Conservation (phyloP, 2,113 vertebrate genomes). For the Podarcis muralis region DNA sequence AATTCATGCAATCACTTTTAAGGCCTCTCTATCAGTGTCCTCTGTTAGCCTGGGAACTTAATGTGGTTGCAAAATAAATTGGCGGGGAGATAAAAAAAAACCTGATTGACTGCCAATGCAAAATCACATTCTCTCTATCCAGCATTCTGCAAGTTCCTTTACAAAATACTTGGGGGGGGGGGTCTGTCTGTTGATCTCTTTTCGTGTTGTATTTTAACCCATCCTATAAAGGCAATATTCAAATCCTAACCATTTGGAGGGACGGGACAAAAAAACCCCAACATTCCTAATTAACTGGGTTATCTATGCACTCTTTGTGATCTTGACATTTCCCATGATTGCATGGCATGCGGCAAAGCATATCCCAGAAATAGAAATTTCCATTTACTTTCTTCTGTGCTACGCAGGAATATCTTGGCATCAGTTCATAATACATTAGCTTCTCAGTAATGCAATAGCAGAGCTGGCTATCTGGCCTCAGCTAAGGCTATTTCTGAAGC, state of each 20-base stretch:
- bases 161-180: not conserved
- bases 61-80: not conserved
- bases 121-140: not conserved
- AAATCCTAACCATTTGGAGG: conserved; percentile 34
- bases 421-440: conserved; percentile 69
- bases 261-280: conserved; percentile 5
- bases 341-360: conserved; percentile 7
- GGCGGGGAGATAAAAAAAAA: not conserved
- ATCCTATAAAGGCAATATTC: conserved; percentile 15
- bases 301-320: conserved; percentile 58
- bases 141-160: conserved; percentile 2
- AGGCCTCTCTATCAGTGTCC: not conserved
- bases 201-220: conserved; percentile 34
- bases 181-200: conserved; percentile 30
- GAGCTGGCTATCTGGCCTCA: conserved; percentile 58
- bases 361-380: conserved; percentile 69
- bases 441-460: conserved; percentile 69
- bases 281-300: conserved; percentile 60
- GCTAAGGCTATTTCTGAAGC: conserved; percentile 65
- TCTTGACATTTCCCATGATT: conserved; percentile 65
- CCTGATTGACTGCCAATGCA: conserved; percentile 6
- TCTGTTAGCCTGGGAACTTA: conserved; percentile 8
- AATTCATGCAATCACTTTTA: not conserved
- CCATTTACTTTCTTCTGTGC: conserved; percentile 63
- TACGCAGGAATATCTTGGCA: conserved; percentile 68